Conservation (phyloP, 1,140 invertebrate species). For the Triops longicaudatus region DNA sequence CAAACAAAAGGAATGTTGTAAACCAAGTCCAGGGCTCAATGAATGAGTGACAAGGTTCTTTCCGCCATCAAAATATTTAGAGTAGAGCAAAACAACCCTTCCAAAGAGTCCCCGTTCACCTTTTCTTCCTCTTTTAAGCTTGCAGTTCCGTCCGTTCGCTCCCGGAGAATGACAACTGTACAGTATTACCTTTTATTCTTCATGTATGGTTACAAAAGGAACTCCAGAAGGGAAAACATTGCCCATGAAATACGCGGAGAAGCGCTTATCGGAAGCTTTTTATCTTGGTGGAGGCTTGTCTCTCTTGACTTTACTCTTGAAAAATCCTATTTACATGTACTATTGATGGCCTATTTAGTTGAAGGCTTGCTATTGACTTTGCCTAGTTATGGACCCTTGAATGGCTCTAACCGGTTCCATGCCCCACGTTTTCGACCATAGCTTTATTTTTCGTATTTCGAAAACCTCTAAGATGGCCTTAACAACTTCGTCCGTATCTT, state of each 20-base stretch:
- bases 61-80: constrained; percentile 12
- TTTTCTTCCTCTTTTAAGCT: background rate
- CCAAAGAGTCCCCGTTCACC: background rate
- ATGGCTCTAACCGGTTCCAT: background rate
- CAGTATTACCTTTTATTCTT: background rate
- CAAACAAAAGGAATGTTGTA: constrained; percentile 12
- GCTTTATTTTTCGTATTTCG: background rate
- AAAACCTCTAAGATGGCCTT: too few relatives aligned
- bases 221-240: background rate
- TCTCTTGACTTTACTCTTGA: background rate
- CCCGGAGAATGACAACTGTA: background rate
- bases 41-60: constrained; percentile 15
- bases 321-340: background rate
- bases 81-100: background rate
- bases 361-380: background rate
- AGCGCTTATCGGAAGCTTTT: background rate
- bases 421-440: background rate
- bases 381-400: background rate
- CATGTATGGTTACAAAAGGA: background rate
- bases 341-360: background rate
- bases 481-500: too few relatives aligned
- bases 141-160: background rate
- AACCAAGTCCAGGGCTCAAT: background rate
- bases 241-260: background rate
- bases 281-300: background rate